These are phyloP conservation scores for Cryptotis parvus DNA, from an alignment of 2,113 vertebrate genomes.

Conservation along the genomic window DNA sequence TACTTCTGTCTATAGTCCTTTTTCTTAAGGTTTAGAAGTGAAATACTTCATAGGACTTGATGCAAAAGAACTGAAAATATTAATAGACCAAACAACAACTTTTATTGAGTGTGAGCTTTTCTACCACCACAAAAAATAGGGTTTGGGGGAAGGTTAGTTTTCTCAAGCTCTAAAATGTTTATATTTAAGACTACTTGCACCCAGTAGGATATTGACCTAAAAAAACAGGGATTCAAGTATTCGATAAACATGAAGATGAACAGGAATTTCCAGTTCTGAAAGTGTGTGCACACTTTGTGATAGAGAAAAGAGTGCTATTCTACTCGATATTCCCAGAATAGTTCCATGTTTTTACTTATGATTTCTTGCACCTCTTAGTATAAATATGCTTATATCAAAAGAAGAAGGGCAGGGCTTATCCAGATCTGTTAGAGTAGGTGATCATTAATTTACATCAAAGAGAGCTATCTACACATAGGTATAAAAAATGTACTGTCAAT, in stretches of 20 bases:
- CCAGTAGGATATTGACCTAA: slow-evolving; percentile 72
- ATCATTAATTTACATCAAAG: neutral
- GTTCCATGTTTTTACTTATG: neutral
- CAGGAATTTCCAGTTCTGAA: neutral
- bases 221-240: slow-evolving; percentile 51
- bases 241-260: slow-evolving; percentile 40
- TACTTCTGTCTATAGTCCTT: slow-evolving; percentile 47
- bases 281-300: neutral
- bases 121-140: slow-evolving; percentile 75
- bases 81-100: slow-evolving; percentile 82
- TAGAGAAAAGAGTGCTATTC: neutral
- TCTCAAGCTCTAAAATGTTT: slow-evolving; percentile 67
- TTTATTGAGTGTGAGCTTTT: slow-evolving; percentile 70
- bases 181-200: slow-evolving; percentile 47
- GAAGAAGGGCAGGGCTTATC: slow-evolving; percentile 2
- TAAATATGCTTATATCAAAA: neutral
- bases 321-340: neutral
- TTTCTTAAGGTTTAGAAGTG: slow-evolving; percentile 62
- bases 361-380: neutral
- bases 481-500: slow-evolving; percentile 8
- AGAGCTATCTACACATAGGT: neutral
- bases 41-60: slow-evolving; percentile 63
- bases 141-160: slow-evolving; percentile 55
- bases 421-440: neutral
- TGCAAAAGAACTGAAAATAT: slow-evolving; percentile 75